Evolutionary conservation across 2,888 invertebrate species (phyloP).

Genomic region (Drosophila nr. perissopoda): DNA sequence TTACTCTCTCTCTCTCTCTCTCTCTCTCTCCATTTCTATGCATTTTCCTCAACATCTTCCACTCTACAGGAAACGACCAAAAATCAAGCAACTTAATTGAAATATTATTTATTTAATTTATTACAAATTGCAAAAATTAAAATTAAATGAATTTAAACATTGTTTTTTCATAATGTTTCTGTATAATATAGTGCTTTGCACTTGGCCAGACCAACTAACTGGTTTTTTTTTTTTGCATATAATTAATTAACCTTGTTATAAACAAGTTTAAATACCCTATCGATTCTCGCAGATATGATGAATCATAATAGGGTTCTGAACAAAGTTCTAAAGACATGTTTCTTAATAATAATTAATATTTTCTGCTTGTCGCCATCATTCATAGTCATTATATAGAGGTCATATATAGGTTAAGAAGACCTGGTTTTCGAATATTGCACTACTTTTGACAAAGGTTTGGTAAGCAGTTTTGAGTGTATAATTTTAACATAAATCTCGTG

Average conservation of each 20-base stretch:
- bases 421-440: not conserved
- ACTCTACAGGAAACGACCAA: conserved; percentile 71
- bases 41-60: conserved; percentile 30
- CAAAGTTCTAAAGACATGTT: not conserved
- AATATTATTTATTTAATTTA: conserved; percentile 84
- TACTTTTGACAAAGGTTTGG: not conserved
- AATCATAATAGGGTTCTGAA: not conserved
- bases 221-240: not conserved
- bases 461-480: not conserved
- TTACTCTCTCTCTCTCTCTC: conserved; percentile 23
- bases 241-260: not conserved
- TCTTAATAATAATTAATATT: not conserved
- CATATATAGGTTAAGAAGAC: not conserved
- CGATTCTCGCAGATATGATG: not conserved
- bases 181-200: not conserved
- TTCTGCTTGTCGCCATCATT: not conserved
- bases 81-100: conserved; percentile 66
- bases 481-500: not conserved
- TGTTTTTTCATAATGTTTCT: conserved; percentile 3
- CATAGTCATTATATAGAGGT: not conserved
- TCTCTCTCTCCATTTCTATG: conserved; percentile 12
- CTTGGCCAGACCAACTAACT: conserved; percentile 2
- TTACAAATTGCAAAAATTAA: conserved; percentile 80
- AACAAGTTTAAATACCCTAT: not conserved
- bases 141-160: conserved; percentile 31